Evolutionary conservation across 2,888 invertebrate species (phyloP).

Genomic region (Phengaris alcon): DNA sequence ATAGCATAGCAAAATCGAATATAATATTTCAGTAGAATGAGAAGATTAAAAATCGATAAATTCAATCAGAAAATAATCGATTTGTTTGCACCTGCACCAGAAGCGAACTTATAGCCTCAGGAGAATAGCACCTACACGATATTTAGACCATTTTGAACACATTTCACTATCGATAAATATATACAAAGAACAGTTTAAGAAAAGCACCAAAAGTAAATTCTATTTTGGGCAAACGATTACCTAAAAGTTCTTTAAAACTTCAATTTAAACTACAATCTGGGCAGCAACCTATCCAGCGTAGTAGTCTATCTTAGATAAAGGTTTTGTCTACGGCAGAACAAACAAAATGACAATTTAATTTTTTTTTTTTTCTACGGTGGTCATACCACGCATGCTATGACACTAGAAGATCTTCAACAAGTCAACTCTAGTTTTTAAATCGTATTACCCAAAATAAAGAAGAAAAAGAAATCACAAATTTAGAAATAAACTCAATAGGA

Average conservation of each 20-base stretch:
- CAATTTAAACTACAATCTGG: background rate
- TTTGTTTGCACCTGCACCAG: conserved; percentile 23
- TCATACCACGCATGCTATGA: background rate
- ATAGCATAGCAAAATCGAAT: conserved; percentile 20
- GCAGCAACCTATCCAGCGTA: too few species aligned
- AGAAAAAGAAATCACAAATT: conserved; percentile 30
- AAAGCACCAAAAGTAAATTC: conserved; percentile 27
- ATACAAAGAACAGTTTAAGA: conserved; percentile 26
- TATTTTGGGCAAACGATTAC: background rate
- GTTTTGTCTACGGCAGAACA: background rate
- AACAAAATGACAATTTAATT: background rate
- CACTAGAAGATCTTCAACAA: too few species aligned
- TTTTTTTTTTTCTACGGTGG: background rate
- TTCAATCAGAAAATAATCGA: conserved; percentile 23
- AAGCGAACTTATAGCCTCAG: conserved; percentile 14
- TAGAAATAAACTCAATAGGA: conserved; percentile 56
- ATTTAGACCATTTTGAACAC: conserved; percentile 75
- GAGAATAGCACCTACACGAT: conserved; percentile 64
- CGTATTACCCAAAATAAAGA: conserved; percentile 32
- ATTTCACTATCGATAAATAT: conserved; percentile 29
- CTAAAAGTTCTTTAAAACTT: background rate
- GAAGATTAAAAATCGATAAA: conserved; percentile 21
- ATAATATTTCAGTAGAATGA: background rate
- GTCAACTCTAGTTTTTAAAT: background rate
- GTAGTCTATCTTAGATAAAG: background rate